Evolutionary conservation across 2,113 vertebrate species (phyloP), one percentile per base, ranked within the genome.

Genomic region (Plecotus auritus): DNA sequence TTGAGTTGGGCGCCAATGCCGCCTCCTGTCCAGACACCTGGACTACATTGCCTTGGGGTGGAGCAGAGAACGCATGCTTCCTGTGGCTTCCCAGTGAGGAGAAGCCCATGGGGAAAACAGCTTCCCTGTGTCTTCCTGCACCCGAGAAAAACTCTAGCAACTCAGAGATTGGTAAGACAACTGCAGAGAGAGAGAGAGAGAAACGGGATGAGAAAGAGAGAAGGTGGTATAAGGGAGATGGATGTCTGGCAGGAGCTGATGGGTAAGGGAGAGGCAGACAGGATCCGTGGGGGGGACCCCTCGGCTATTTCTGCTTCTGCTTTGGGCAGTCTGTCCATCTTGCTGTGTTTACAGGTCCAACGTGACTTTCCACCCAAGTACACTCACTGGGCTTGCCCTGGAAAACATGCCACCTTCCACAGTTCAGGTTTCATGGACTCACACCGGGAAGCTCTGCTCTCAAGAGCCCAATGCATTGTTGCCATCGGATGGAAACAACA

Each of bases 391-490:
- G 89, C 89, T 97, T 93, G 95, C 37, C 0, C 77, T 88, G 94
- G 95, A 93, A 97, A 97, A 96, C 95, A 64, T 97, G 77, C 96
- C 97, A 96, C 97, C 97, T 98, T 97, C 89, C 89, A 61, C 54
- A 95, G 97, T 95, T 93, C 94, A 72, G n/a, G 83, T 96, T 98
- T 98, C 98, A 97, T 97, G 61, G 90, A 97, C 98, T 97, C 93
- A 77, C 70, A 86, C 93, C 90, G 96, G 94, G 95, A 95, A 80
- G 89, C 96, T 98, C 98, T 97, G 95, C 80, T 98, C 98, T 98
- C 96, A 95, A 97, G 97, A 98, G 96, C 85, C 76, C 83, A 20
- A 7, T 35, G 85, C 42, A 70, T 96, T 97, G 97, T 95, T 97
- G 95, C 47, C 51, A 74, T 88, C 94, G 94, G 92, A 96, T 96